Evolutionary conservation across 2,113 vertebrate species (phyloP), one percentile per base, ranked within the genome.

Genomic region (Martes martes): DNA sequence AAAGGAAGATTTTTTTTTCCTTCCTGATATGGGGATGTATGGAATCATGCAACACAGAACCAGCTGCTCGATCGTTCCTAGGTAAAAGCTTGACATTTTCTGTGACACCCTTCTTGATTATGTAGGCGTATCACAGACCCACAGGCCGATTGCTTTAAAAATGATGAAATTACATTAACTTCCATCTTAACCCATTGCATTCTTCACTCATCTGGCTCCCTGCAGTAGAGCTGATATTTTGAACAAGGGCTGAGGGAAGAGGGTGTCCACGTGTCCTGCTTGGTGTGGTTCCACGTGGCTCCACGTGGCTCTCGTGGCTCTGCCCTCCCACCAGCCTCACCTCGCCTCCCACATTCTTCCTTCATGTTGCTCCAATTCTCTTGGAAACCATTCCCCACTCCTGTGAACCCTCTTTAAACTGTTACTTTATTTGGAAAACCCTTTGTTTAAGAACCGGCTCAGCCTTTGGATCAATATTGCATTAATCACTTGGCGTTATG

Each of bases 391-490:
- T 65, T 71, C 74, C 50, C 24, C 14, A 18, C 50, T 83, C 67
- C 90, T 76, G 42, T 11, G 42, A 96, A 57, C 78, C 57, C 39
- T 52, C 59, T 96, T 93, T 93, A 61, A 89, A 82, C 63, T 52
- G 39, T 87, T 86, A 57, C 78, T 97, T 97, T 96, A 91, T 95
- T 92, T 94, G 91, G 93, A 97, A 92, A 82, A 93, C 63, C 93
- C 91, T 81, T 96, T 95, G 89, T 91, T 94, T 97, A 97, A 96
- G 91, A 96, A 79, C 78, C 45, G n/a, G 92, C 42, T 93, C 88
- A 86, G 91, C 95, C 91, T 76, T 50, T 31, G 39, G 74, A 95
- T 97, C 91, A 89, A 95, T 96, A 93, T 83, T 15, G 26, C 86
- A 74, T 97, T 93, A 91, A 97, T 97, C 95, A 95, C 81, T 16